These are phyloP conservation scores for Hoplias malabaricus DNA, from an alignment of 2,113 vertebrate species.

Conservation along the genomic window DNA sequence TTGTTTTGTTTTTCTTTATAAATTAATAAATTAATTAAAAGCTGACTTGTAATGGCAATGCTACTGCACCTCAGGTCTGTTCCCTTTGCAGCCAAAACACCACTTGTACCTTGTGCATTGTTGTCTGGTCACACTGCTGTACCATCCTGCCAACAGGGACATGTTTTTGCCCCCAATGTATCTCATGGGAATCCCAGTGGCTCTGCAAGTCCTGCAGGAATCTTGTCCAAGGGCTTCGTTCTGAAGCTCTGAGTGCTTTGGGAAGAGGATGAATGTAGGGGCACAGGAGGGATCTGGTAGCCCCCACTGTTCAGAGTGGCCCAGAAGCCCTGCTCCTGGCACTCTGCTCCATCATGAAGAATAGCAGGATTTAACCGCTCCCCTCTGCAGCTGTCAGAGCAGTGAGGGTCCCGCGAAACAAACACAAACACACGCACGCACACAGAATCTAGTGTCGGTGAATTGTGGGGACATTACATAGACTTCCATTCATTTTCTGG, in stretches of 20 bases:
- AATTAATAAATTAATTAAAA: too few relatives aligned
- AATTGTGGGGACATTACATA: too few relatives aligned
- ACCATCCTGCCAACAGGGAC: not conserved
- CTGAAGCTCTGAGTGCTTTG: not conserved
- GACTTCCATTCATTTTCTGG: too few relatives aligned
- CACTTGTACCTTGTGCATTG: not conserved
- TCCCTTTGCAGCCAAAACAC: not conserved
- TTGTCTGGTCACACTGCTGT: not conserved
- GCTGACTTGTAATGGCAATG: too few relatives aligned
- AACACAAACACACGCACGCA: constrained; percentile 50
- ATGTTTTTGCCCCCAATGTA: not conserved
- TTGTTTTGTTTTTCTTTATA: not conserved
- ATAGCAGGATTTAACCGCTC: constrained; percentile 54
- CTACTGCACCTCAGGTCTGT: not conserved
- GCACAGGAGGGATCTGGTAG: not conserved
- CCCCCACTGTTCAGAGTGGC: constrained; percentile 57
- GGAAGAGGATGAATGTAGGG: not conserved
- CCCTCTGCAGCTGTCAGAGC: constrained; percentile 63
- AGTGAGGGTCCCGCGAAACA: constrained; percentile 53
- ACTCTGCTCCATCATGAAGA: constrained; percentile 45
- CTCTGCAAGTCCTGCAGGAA: constrained; percentile 4
- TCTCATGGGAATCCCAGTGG: not conserved
- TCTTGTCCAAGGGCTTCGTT: not conserved
- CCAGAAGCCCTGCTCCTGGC: constrained; percentile 57
- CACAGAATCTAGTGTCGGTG: too few relatives aligned